Conservation (phyloP, 2,888 invertebrate genomes). For the Dinocampus coccinellae region DNA sequence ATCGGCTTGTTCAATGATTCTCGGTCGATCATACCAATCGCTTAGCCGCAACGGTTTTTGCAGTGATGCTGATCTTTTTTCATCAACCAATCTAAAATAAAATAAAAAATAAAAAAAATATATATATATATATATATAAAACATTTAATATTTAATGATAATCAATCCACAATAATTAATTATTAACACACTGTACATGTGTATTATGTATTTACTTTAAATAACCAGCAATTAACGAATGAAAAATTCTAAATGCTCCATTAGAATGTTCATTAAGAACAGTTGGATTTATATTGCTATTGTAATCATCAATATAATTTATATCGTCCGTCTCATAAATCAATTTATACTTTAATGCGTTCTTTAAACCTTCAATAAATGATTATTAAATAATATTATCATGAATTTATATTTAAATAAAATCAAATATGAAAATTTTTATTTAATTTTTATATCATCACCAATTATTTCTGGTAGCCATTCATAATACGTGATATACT, state of each 20-base stretch:
- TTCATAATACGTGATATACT: slow-evolving; percentile 75
- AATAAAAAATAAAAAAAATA: too few species aligned
- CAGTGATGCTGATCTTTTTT: slow-evolving; percentile 70
- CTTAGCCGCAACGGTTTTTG: slow-evolving; percentile 75
- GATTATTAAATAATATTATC: not conserved
- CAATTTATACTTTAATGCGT: slow-evolving; percentile 75
- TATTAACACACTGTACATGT: too few species aligned
- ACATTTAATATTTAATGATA: not conserved
- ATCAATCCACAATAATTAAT: too few species aligned
- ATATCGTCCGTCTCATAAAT: slow-evolving; percentile 73
- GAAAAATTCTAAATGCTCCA: slow-evolving; percentile 82
- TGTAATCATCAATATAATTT: slow-evolving; percentile 77
- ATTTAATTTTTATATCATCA: slow-evolving; percentile 50
- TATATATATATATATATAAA: too few species aligned
- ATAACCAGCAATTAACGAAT: slow-evolving; percentile 78
- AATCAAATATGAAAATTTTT: not conserved
- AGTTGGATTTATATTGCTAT: slow-evolving; percentile 76
- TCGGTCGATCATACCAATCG: slow-evolving; percentile 80
- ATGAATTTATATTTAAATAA: not conserved
- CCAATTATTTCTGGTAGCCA: slow-evolving; percentile 73
- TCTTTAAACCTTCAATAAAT: slow-evolving; percentile 71
- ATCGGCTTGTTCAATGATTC: slow-evolving; percentile 75
- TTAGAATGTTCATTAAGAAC: slow-evolving; percentile 79
- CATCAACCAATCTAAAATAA: slow-evolving; percentile 75
- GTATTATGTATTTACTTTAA: slow-evolving; percentile 75